Conservation (phyloP, 2,797 vertebrate species). For the Rhadinocentrus ornatus region DNA sequence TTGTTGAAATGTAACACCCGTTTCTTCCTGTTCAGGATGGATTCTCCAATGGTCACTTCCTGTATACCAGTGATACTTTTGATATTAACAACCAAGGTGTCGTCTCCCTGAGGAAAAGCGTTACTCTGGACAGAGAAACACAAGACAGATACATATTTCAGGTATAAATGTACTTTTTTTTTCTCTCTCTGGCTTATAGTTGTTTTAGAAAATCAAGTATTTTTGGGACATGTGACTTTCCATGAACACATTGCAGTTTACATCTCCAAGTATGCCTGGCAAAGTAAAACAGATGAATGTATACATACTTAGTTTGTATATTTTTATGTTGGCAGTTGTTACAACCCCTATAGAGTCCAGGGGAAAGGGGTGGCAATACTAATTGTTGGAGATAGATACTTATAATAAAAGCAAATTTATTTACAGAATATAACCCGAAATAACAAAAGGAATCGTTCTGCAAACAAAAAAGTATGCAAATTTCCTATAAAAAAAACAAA, state of each 20-base stretch:
- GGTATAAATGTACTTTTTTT: constrained; percentile 39
- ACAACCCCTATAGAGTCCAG: too few species aligned
- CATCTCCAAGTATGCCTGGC: too few species aligned
- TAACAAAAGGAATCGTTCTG: too few species aligned
- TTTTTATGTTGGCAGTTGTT: not conserved
- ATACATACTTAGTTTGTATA: too few species aligned
- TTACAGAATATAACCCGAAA: too few species aligned
- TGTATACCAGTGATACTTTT: constrained; percentile 73
- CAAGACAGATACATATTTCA: constrained; percentile 72
- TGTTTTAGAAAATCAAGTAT: not conserved
- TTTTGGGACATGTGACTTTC: not conserved
- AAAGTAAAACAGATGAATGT: too few species aligned
- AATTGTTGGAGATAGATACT: too few species aligned
- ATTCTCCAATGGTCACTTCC: constrained; percentile 82
- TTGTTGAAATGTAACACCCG: not conserved
- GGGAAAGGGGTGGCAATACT: too few species aligned
- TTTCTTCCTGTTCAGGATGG: constrained; percentile 73
- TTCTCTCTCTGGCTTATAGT: not conserved
- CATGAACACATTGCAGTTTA: not conserved
- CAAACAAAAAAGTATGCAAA: too few species aligned
- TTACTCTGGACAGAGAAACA: constrained; percentile 83
- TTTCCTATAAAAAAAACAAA: too few species aligned
- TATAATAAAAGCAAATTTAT: too few species aligned
- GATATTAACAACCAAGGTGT: constrained; percentile 76
- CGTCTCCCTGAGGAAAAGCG: constrained; percentile 74